Base-by-base conservation (phyloP, 2,888 invertebrate genomes). In the Beris chalybata region DNA sequence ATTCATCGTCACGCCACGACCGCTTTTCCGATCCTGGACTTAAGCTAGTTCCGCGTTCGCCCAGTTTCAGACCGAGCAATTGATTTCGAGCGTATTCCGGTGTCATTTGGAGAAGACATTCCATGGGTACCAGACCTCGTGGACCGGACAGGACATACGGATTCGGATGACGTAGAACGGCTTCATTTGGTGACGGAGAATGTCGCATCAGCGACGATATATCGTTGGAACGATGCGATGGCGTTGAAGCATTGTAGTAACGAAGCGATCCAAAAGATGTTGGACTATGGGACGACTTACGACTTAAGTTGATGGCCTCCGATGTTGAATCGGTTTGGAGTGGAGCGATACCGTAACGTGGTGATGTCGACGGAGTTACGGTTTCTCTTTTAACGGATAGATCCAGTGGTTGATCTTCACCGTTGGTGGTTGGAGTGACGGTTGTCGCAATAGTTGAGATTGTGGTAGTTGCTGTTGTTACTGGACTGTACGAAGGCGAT, bases 341-440 rank as follows among this genome's bases (percentile, higher is more conserved):
- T 57, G 87, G 87, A 71, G 85, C 83, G 74, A 87, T 85, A 74
- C 86, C 79, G 64, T 79, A 85, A 12, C 84, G 78, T 1, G 89
- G 89, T 65, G 84, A 84, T 70, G 86, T 85, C 5, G 52, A 9
- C 6, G 86, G 85, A 2, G 85, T 84, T 15, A 77, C 76, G 67
- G 79, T 82, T 5, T 86, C 87, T 73, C 90, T 91, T 76, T 93
- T 95, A 5, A 93, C 88, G 3, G 95, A 95, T 72, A 97, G 84
- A 81, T 97, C 97, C 66, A 97, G 82, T 0, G 97, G 97, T 77
- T 95, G 91, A 74, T 94, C 93, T 54, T 79, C 79, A 9, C 70
- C 67, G 59, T 74, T 70, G 79, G 80, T 69, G 79, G 76, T 56
- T 77, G 69, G 5, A 72, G 76, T 32, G 38, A 1, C 9, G 38